phyloP scores from a whole-genome alignment of 23 tunicate genomes.

The Botrylloides violaceus region DNA sequence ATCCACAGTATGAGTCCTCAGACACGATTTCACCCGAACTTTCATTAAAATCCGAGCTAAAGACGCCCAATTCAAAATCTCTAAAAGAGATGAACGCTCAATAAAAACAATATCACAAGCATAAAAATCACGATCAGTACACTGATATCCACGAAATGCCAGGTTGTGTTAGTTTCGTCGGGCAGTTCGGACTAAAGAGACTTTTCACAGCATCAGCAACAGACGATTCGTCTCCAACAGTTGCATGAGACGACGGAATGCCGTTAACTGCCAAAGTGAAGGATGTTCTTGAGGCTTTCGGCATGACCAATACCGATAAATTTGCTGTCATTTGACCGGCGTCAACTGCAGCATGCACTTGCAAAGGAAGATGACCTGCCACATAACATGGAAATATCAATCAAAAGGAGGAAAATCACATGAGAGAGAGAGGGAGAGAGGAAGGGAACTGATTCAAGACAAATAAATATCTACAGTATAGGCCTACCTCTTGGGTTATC shows the following conservation, averaged over 20 bases:
- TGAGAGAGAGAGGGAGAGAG: no score
- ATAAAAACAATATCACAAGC: background rate
- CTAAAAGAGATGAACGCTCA: background rate
- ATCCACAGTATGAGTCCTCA: slow-evolving; percentile 12
- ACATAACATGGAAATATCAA: no score
- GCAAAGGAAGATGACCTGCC: background rate
- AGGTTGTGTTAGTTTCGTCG: slow-evolving; percentile 24
- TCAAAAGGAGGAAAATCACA: no score
- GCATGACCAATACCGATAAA: background rate
- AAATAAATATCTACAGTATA: no score
- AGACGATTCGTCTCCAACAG: slow-evolving; percentile 18
- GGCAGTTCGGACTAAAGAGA: slow-evolving; percentile 57
- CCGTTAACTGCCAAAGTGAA: slow-evolving; percentile 6
- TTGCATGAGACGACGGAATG: slow-evolving; percentile 19
- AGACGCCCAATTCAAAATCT: slow-evolving; percentile 18
- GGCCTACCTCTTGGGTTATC: slow-evolving; percentile 1
- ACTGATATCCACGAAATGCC: background rate
- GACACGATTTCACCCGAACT: background rate
- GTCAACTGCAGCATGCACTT: no score
- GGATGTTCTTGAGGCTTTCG: background rate
- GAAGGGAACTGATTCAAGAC: no score
- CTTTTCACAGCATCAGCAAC: slow-evolving; percentile 36
- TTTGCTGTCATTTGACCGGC: no score
- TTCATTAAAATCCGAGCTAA: background rate
- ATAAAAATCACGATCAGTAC: background rate